A percentile compares a stretch with the other conserved stretches of the same genome.
These are phyloP conservation scores for Semnopithecus entellus DNA, from an alignment of 2,113 vertebrate species.

Conservation along the genomic window DNA sequence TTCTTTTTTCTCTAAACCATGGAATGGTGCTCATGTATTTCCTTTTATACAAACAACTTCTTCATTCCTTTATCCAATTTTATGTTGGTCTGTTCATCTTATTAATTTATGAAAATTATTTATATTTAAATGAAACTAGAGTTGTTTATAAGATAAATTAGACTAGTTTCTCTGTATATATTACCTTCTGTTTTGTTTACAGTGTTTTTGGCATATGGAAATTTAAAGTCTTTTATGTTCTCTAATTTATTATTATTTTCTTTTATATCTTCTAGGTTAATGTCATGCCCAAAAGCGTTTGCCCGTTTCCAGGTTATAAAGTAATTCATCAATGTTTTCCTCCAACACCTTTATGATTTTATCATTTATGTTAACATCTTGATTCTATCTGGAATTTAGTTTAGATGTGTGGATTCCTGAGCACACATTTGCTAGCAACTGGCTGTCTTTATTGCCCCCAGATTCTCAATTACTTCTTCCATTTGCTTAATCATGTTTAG, in stretches of 20 bases:
- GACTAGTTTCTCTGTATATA: background rate
- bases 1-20: too few relatives aligned
- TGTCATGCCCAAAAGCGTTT: background rate
- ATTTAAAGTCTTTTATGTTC: conserved; percentile 13
- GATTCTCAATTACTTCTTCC: background rate
- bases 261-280: background rate
- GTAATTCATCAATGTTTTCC: background rate
- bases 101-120: conserved; percentile 16
- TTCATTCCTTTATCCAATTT: background rate
- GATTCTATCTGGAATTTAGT: background rate
- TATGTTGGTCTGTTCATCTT: background rate
- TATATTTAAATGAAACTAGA: conserved; percentile 35
- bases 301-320: background rate
- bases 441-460: background rate
- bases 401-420: background rate
- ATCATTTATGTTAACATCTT: background rate
- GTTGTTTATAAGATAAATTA: background rate
- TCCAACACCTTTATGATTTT: background rate
- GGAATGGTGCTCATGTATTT: background rate
- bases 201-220: background rate
- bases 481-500: background rate
- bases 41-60: background rate
- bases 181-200: background rate
- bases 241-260: conserved; percentile 3
- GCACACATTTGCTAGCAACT: background rate